Evolutionary conservation across 2,888 invertebrate species (phyloP).

Genomic region (Campopleginae sp.): DNA sequence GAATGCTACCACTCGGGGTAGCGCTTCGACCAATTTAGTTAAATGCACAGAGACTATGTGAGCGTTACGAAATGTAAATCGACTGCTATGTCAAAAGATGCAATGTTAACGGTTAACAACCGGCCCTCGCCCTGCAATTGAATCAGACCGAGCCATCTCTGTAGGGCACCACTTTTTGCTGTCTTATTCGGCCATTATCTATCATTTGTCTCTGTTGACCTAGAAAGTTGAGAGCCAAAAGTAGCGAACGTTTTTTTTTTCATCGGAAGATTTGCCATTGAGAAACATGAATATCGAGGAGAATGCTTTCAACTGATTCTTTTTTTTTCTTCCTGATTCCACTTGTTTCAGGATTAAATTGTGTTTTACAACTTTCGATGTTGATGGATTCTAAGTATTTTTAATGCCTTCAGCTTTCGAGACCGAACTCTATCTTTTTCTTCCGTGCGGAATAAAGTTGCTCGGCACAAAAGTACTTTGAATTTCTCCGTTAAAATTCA

Average conservation of each 20-base stretch:
- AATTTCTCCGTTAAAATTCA: slow-evolving; percentile 39
- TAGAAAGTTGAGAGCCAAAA: background rate
- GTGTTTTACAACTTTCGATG: background rate
- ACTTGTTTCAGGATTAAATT: slow-evolving; percentile 9
- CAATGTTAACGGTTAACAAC: slow-evolving; percentile 39
- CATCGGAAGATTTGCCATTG: background rate
- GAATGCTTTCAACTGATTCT: background rate
- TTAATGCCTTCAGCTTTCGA: background rate
- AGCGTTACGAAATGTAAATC: slow-evolving; percentile 71
- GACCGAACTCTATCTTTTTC: background rate
- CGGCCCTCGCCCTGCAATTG: slow-evolving; percentile 35
- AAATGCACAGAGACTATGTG: slow-evolving; percentile 21
- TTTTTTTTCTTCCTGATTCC: background rate
- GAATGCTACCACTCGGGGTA: background rate
- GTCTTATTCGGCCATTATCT: background rate
- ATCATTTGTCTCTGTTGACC: slow-evolving; percentile 13
- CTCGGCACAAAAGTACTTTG: background rate
- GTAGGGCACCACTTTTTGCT: slow-evolving; percentile 1
- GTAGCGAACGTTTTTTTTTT: background rate
- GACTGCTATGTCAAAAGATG: slow-evolving; percentile 67
- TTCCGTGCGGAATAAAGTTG: slow-evolving; percentile 1
- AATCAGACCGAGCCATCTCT: slow-evolving; percentile 19
- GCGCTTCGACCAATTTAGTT: background rate
- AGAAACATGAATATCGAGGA: background rate
- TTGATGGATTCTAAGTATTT: background rate